Evolutionary conservation across 2,113 vertebrate genomes (phyloP).

Genomic region (Tylochromis polylepis): DNA sequence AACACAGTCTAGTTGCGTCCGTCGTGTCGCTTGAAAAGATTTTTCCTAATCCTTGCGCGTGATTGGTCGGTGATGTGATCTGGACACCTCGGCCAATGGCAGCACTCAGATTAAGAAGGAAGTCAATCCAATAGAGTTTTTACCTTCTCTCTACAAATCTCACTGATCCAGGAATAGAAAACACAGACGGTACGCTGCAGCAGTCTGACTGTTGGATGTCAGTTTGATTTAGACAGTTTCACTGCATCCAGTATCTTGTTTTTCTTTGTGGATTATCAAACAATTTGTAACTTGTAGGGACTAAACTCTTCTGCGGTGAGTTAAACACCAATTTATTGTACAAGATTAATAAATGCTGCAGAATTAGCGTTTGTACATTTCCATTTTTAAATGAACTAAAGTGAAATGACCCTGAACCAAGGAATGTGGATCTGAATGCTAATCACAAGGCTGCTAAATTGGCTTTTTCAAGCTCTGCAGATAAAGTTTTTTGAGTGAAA

Average conservation of each 20-base stretch:
- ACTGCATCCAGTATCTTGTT: neutral
- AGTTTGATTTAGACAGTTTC: neutral
- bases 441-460: neutral
- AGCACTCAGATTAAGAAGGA: constrained; percentile 57
- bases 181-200: neutral
- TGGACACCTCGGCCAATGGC: constrained; percentile 43
- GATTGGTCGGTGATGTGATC: constrained; percentile 47
- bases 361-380: neutral
- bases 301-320: constrained; percentile 48
- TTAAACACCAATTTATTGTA: neutral
- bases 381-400: neutral
- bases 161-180: constrained; percentile 36
- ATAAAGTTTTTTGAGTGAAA: neutral
- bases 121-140: constrained; percentile 69
- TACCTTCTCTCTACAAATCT: constrained; percentile 36
- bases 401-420: neutral
- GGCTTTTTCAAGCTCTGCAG: neutral
- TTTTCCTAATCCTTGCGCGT: constrained; percentile 41
- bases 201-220: neutral
- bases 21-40: neutral
- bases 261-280: constrained; percentile 12
- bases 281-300: neutral
- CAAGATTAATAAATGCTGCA: neutral
- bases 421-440: neutral
- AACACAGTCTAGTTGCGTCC: neutral